Evolutionary conservation across 2,888 invertebrate genomes (phyloP), one percentile per base, ranked within the genome.

Genomic region (Polymixis lichenea): DNA sequence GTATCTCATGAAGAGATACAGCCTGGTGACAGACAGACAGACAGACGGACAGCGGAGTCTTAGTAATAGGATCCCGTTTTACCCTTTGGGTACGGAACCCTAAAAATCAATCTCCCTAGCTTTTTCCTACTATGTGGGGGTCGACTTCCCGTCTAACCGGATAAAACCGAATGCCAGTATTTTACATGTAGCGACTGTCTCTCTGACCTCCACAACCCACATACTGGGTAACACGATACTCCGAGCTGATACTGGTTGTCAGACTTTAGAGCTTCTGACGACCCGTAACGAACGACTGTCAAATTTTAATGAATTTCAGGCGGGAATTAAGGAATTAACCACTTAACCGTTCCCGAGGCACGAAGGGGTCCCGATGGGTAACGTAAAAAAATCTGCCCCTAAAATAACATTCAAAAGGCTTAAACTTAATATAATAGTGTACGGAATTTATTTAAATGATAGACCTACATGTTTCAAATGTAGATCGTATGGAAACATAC

Each of bases 401-500:
- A 72, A 46, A 46, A 46, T 17, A 69, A 71, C 19, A 46, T 56
- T 32, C 28, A 32, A 72, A 8, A 58, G 22, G 13, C 3, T 25
- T 38, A 13, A 3, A 11, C 32, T 49, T 64, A 46, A 25, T 25
- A 19, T 25, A 25, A 25, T 51, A 66, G 22, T 51, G 28, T 28
- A 15, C 8, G 49, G 2, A 66, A 22, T 22, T 51, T 49, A 49
- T 46, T 60, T 32, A 22, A 60, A 22, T 60, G 32, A 61, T 28
- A 55, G 15, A 46, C 22, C 32, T 25, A 55, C 32, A 49, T 43
- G 3, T 61, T 49, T 13, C 7, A 55, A 38, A 67, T 46, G 25
- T 64, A 11, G 25, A 64, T 19, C 46, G 11, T 19, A 76, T 15
- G 11, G 72, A 72, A 78, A 60, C 15, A 60, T 13, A 65, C 28